A percentile compares a stretch with the other conserved stretches of the same genome.
phyloP scores from a whole-genome alignment of 2,888 invertebrate species.

The Cancer borealis region DNA sequence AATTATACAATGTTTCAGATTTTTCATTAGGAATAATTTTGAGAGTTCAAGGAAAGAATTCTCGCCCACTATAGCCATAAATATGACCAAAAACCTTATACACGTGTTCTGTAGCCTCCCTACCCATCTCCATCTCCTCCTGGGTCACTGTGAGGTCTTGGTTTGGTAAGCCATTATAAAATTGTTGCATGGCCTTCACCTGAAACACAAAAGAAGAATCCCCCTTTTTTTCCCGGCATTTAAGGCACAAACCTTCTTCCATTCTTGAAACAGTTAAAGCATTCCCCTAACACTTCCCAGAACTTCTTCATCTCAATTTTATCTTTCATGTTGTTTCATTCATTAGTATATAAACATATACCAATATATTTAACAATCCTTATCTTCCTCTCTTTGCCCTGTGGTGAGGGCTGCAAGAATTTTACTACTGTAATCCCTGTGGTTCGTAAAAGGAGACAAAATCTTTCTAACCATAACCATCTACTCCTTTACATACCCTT shows the following conservation, averaged over 20 bases:
- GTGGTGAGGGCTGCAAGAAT: too few species aligned
- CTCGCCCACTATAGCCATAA: background rate
- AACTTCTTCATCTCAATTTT: too few species aligned
- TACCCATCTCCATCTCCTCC: background rate
- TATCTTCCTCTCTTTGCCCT: too few species aligned
- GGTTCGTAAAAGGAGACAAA: too few species aligned
- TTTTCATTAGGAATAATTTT: background rate
- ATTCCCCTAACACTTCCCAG: too few species aligned
- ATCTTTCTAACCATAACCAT: too few species aligned
- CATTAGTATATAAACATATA: too few species aligned
- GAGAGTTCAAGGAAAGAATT: constrained; percentile 30
- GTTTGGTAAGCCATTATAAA: constrained; percentile 15
- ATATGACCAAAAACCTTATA: background rate
- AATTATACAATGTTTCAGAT: background rate
- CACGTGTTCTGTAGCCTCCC: background rate
- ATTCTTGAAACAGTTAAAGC: too few species aligned
- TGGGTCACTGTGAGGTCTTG: background rate
- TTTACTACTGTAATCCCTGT: too few species aligned
- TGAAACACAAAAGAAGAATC: background rate
- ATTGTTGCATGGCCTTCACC: background rate
- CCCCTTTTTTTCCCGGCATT: background rate
- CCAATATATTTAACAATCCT: too few species aligned
- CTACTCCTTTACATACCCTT: too few species aligned
- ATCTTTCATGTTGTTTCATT: too few species aligned
- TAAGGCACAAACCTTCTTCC: background rate